phyloP scores from a whole-genome alignment of 2,888 invertebrate species.

The Malthinus seriepunctatus region DNA sequence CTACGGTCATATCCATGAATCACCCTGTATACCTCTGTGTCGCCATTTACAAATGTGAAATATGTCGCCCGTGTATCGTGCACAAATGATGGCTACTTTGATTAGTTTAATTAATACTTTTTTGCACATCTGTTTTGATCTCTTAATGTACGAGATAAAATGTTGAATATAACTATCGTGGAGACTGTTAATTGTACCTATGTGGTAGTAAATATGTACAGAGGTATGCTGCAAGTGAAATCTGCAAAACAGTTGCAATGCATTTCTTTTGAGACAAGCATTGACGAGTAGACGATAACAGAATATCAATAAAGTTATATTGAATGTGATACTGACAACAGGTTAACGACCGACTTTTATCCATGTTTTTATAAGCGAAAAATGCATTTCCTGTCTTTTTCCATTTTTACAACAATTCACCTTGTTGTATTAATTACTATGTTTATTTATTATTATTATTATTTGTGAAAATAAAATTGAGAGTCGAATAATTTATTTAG shows the following conservation, averaged over 20 bases:
- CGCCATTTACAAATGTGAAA: too few relatives aligned
- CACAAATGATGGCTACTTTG: not conserved
- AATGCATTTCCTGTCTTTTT: not conserved
- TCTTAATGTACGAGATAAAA: constrained; percentile 34
- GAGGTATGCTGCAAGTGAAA: constrained; percentile 37
- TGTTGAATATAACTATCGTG: constrained; percentile 42
- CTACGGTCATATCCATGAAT: too few relatives aligned
- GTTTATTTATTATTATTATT: too few relatives aligned
- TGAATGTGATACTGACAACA: constrained; percentile 37
- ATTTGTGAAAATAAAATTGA: too few relatives aligned
- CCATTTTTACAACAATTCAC: not conserved
- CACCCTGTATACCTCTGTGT: too few relatives aligned
- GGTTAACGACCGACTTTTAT: constrained; percentile 31
- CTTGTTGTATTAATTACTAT: too few relatives aligned
- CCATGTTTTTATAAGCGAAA: not conserved
- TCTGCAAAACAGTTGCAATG: constrained; percentile 39
- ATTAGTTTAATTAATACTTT: constrained; percentile 10
- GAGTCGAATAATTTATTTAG: too few relatives aligned
- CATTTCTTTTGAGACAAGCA: constrained; percentile 40
- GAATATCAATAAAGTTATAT: constrained; percentile 41
- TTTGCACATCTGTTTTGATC: constrained; percentile 19
- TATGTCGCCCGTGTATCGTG: not conserved
- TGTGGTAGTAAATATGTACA: constrained; percentile 43
- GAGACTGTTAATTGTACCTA: constrained; percentile 42
- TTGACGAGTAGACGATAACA: constrained; percentile 42